phyloP scores from a whole-genome alignment of 2,888 invertebrate genomes.

The Zootermopsis nevadensis region DNA sequence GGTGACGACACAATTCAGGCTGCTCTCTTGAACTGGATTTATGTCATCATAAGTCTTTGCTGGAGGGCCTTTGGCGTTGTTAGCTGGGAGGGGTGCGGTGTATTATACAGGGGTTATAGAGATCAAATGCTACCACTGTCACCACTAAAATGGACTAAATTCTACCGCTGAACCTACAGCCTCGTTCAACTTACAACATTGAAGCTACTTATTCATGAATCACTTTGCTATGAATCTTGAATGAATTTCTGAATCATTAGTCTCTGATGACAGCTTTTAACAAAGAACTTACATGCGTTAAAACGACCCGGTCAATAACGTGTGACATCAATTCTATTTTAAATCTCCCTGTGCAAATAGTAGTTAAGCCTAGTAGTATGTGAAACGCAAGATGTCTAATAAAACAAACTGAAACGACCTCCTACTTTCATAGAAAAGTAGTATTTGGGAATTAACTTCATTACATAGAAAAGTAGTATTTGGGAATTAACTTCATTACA shows the following conservation, averaged over 20 bases:
- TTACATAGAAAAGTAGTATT: too few species aligned
- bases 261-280: background rate
- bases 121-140: background rate
- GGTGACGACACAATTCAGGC: constrained; percentile 36
- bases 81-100: background rate
- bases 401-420: too few species aligned
- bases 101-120: constrained; percentile 25
- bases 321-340: background rate
- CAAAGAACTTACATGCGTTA: background rate
- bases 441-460: too few species aligned
- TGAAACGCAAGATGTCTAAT: too few species aligned
- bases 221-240: background rate
- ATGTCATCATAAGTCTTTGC: constrained; percentile 42
- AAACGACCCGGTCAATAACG: background rate
- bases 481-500: too few species aligned
- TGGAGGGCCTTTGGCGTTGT: too few species aligned
- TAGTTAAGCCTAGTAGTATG: too few species aligned
- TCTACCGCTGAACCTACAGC: background rate
- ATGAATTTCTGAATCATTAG: background rate
- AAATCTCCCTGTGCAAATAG: background rate
- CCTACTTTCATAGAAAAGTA: too few species aligned
- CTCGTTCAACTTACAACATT: background rate
- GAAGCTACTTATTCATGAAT: background rate
- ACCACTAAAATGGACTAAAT: constrained; percentile 6
- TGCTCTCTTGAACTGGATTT: constrained; percentile 28